Base-by-base conservation (phyloP, 2,888 invertebrate genomes). In the Ormia ochracea region DNA sequence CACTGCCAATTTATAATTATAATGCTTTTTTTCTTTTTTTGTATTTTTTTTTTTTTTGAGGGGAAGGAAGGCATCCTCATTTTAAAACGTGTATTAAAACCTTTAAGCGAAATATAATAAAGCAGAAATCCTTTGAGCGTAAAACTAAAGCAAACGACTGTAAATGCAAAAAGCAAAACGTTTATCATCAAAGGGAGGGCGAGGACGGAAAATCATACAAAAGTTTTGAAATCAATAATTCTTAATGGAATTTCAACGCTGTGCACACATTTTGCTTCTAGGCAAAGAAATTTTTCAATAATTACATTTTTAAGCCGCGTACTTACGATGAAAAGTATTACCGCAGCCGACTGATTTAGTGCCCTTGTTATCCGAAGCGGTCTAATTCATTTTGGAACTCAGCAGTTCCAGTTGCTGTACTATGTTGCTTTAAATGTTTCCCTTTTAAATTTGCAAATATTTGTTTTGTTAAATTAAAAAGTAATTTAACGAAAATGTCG, bases 1-100 rank as follows among this genome's bases (percentile, higher is more conserved):
- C 72, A 61, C 66, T 78, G 72, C 59, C 36, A 21, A 23, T 66
- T 70, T 36, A 52, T 58, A 77, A 77, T 72, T 70, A 72, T 58
- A 65, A 58, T 58, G 56, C 52, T 54, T 73, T 63, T 50, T 72
- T n/a, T n/a, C n/a, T n/a, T n/a, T n/a, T n/a, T n/a, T n/a, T n/a
- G n/a, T n/a, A n/a, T n/a, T n/a, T n/a, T n/a, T n/a, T n/a, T n/a
- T n/a, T n/a, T n/a, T n/a, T n/a, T n/a, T n/a, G n/a, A n/a, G n/a
- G n/a, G n/a, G n/a, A n/a, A n/a, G n/a, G 26, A 73, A 65, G 19
- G 38, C 48, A 33, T 36, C 38, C n/a, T 28, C 45, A 59, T 31
- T 63, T 12, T 50, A 56, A 59, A 59, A 54, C 48, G n/a, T 38
- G n/a, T 58, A 33, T 65, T 41, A 45, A 72, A 63, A 78, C 14